Evolutionary conservation across 2,888 invertebrate genomes (phyloP), one percentile per base, ranked within the genome.

Genomic region (Rhimphoctona megacephalus): DNA sequence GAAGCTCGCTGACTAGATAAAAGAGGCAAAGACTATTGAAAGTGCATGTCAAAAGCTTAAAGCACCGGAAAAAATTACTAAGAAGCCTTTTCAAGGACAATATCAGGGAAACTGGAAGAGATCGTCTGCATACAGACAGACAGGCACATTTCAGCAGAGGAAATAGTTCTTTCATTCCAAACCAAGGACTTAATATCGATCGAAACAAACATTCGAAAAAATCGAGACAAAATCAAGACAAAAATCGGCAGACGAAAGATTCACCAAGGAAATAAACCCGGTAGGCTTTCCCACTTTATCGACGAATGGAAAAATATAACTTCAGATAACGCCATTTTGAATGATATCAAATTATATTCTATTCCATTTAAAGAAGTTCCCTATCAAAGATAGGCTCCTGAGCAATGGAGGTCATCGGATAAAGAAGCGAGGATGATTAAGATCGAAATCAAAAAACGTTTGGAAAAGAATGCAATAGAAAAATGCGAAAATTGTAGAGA

Each of bases 1-100:
- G 36, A 84, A 86, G 7, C 54, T 86, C 4, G 78, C 84, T 17
- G 83, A 87, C 1, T 81, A 84, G 22, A 69, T 87, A 30, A 84
- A 85, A 69, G 87, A 87, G 61, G 70, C 36, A 5, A 82, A 87
- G 25, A 43, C 70, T 33, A 46, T 70, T 25, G 70, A 70, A 1
- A 46, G n/a, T n/a, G 70, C n/a, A 0, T 70, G 70, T 36, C 25
- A 70, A 6, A 70, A 70, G 49, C n/a, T 70, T 5, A 70, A 70
- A 25, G 52, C 78, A 17, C 30, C 67, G 0, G 54, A 67, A 17
- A 52, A 52, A 19, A 52, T 2, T n/a, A 52, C 19, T 6, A 67
- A 49, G 36, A 61, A 67, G 54, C 22, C 30, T 0, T 25, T 25
- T 4, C 14, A 70, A 7, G 14, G 46, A 7, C 69, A 70, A 46